These are phyloP conservation scores for Isurus oxyrinchus DNA, from an alignment of 2,113 vertebrate genomes.

Conservation along the genomic window DNA sequence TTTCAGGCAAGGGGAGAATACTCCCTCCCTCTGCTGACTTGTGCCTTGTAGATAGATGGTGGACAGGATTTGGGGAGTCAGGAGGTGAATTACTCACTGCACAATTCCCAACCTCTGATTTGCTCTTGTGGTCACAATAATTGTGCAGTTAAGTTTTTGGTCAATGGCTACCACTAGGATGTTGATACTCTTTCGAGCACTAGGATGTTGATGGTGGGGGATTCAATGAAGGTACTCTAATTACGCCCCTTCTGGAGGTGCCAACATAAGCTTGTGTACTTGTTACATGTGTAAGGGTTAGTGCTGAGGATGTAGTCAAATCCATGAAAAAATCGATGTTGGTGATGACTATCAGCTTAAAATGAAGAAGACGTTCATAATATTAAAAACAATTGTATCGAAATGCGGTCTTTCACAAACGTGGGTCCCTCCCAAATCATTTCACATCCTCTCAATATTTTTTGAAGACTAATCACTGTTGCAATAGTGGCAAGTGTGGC, in stretches of 20 bases:
- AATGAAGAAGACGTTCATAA: neutral
- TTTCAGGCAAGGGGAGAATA: neutral
- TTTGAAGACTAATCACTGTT: neutral
- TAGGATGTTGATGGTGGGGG: neutral
- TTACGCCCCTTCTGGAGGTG: neutral
- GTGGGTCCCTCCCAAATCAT: neutral
- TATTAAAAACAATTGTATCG: neutral
- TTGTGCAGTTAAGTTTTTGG: neutral
- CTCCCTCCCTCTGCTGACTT: neutral
- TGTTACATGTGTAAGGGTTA: neutral
- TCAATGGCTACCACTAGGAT: neutral
- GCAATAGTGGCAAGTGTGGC: neutral
- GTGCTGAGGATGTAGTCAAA: neutral
- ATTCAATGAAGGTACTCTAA: neutral
- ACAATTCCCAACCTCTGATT: neutral
- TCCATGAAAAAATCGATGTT: neutral
- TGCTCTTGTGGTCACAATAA: neutral
- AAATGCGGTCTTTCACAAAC: neutral
- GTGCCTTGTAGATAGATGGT: no score
- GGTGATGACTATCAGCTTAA: neutral
- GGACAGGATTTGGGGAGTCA: neutral
- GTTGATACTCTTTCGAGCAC: no score
- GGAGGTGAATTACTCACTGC: neutral
- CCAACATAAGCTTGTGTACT: neutral
- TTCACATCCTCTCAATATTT: neutral